Conservation (phyloP, 2,888 invertebrate genomes). For the Pollenia amentaria region DNA sequence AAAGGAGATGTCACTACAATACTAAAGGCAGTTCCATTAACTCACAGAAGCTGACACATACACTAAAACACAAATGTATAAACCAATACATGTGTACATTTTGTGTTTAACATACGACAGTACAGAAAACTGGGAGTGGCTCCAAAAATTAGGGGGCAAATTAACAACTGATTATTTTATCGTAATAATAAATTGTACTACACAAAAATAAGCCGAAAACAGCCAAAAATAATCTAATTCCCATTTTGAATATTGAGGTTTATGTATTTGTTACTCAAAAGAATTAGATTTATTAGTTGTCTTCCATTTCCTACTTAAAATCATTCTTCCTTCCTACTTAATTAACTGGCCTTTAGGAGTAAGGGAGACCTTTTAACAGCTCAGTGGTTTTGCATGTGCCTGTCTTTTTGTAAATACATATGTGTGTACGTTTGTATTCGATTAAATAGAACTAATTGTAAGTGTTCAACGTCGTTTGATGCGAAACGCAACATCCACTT, state of each 20-base stretch:
- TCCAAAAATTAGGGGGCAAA: too few relatives aligned
- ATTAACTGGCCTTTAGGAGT: background rate
- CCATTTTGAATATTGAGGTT: background rate
- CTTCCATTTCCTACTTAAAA: background rate
- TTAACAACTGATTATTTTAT: constrained; percentile 9
- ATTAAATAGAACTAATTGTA: constrained; percentile 23
- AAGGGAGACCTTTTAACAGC: too few relatives aligned
- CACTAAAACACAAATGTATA: background rate
- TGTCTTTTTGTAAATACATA: background rate
- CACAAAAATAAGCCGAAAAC: background rate
- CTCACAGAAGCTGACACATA: background rate
- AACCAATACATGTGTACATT: background rate
- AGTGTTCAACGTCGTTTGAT: constrained; percentile 8
- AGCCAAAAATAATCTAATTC: background rate
- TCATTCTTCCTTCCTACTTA: background rate
- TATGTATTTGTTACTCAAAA: background rate
- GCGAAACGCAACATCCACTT: constrained; percentile 17
- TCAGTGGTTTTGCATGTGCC: background rate
- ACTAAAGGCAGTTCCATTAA: constrained; percentile 24
- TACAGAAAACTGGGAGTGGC: background rate
- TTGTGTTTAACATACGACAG: background rate
- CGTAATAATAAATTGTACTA: too few relatives aligned
- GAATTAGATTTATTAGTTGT: background rate
- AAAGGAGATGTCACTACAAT: constrained; percentile 80
- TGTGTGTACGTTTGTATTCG: background rate